phyloP scores from a whole-genome alignment of 2,113 vertebrate genomes.

The Rissa tridactyla region DNA sequence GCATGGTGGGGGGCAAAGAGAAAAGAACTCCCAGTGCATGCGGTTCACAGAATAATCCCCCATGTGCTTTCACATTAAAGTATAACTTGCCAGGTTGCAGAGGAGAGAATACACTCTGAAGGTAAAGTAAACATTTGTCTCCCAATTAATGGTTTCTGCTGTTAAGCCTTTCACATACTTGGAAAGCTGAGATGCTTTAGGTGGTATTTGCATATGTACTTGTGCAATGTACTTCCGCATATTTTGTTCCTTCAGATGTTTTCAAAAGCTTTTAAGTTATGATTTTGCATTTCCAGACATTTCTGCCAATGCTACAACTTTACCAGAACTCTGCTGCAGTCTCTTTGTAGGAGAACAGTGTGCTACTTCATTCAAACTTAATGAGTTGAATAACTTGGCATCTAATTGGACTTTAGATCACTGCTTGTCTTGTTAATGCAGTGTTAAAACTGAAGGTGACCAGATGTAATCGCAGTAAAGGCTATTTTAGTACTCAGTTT shows the following conservation, averaged over 20 bases:
- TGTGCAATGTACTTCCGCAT: neutral
- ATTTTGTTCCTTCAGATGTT: neutral
- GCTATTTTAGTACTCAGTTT: neutral
- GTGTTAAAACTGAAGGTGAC: conserved; percentile 12
- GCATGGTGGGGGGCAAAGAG: neutral
- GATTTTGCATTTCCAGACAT: neutral
- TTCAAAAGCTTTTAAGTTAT: neutral
- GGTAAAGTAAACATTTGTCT: neutral
- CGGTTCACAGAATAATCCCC: neutral
- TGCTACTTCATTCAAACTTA: neutral
- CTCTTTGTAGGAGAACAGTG: neutral
- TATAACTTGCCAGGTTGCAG: neutral
- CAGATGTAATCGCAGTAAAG: neutral
- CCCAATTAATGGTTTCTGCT: neutral
- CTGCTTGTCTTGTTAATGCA: neutral
- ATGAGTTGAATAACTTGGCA: neutral
- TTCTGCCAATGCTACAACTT: neutral
- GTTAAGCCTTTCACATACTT: neutral
- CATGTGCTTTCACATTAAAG: neutral
- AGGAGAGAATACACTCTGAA: neutral
- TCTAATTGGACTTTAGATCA: neutral
- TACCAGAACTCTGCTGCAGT: neutral
- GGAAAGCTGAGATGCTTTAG: neutral
- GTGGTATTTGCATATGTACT: neutral
- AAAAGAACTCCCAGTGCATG: neutral